Evolutionary conservation across 2,113 vertebrate species (phyloP), one percentile per base, ranked within the genome.

Genomic region (Entelurus aequoreus): DNA sequence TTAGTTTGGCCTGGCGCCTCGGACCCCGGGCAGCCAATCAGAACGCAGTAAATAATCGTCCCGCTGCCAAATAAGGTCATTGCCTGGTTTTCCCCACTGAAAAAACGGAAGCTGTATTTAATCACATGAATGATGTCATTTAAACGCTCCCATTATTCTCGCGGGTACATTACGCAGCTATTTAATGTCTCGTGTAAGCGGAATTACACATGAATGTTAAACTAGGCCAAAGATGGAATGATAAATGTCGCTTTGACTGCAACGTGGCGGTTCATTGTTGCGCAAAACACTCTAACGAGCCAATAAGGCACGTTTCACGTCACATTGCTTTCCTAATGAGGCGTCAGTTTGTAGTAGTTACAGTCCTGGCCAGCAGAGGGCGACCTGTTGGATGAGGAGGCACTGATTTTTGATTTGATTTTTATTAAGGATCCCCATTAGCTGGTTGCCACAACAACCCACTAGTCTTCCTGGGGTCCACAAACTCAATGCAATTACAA

Each of bases 291-390:
- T 8, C 6, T 56, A 40, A 56, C 16, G 53, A 54, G 53, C 12
- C 53, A 14, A 37, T 54, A 37, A 54, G 40, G 5, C 36, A 38
- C 37, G 40, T n/a, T 14, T 42, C 54, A 40, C 40, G 54, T 40
- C 54, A 56, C 54, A 16, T 8, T 16, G 8, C 40, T 42, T 56
- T 40, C 15, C 12, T 56, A 56, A 56, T 56, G 54, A 56, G 54
- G 54, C 5, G 37, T 50, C 8, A 9, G 19, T 8, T 13, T 50
- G 49, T 13, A 52, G 72, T 73, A 62, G 68, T 84, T 75, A 76
- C 63, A 46, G 60, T 37, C 7, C 68, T 44, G 48, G 60, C 83
- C 86, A 82, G 66, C 76, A 88, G 83, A 75, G 79, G 85, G 84
- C 65, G 84, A 69, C 61, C 57, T 74, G 54, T 35, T 12, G 57